These are phyloP conservation scores for Formica exsecta DNA, from an alignment of 1,140 invertebrate genomes.

Conservation along the genomic window DNA sequence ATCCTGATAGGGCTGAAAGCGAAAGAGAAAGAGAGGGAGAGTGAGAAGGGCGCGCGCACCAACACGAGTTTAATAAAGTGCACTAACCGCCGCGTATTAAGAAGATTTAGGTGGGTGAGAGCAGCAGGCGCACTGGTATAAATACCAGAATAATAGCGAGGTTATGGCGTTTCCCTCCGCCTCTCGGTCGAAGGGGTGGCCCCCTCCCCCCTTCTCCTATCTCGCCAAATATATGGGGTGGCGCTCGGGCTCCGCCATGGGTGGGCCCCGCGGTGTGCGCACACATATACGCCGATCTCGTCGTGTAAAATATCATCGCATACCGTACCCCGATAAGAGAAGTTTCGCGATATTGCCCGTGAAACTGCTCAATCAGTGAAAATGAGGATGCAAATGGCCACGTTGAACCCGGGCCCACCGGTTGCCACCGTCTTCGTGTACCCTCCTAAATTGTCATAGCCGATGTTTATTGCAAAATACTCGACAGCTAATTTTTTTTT, in stretches of 20 bases:
- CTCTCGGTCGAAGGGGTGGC: slow-evolving; percentile 29
- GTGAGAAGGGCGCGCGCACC: slow-evolving; percentile 57
- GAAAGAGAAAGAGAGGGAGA: neutral
- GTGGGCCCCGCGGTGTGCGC: slow-evolving; percentile 76
- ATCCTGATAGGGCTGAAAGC: neutral
- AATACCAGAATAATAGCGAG: slow-evolving; percentile 84
- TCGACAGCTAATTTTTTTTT: neutral
- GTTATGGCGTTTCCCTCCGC: slow-evolving; percentile 77
- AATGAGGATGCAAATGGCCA: slow-evolving; percentile 80
- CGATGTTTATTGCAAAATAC: slow-evolving; percentile 13
- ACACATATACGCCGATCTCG: slow-evolving; percentile 53
- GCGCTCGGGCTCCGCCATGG: slow-evolving; percentile 80
- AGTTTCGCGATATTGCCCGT: slow-evolving; percentile 82
- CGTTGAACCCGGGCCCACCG: neutral
- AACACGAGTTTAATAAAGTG: slow-evolving; percentile 78
- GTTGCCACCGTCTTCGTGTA: neutral
- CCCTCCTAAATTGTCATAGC: neutral
- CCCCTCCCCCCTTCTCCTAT: slow-evolving; percentile 38
- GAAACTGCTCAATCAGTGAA: slow-evolving; percentile 78
- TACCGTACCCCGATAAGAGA: slow-evolving; percentile 83
- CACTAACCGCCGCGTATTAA: slow-evolving; percentile 82
- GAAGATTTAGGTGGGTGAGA: slow-evolving; percentile 82
- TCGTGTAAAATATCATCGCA: slow-evolving; percentile 84
- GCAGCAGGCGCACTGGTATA: slow-evolving; percentile 77
- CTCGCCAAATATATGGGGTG: slow-evolving; percentile 81